These are phyloP conservation scores for Istiophorus platypterus DNA, from an alignment of 2,113 vertebrate species.

Conservation along the genomic window DNA sequence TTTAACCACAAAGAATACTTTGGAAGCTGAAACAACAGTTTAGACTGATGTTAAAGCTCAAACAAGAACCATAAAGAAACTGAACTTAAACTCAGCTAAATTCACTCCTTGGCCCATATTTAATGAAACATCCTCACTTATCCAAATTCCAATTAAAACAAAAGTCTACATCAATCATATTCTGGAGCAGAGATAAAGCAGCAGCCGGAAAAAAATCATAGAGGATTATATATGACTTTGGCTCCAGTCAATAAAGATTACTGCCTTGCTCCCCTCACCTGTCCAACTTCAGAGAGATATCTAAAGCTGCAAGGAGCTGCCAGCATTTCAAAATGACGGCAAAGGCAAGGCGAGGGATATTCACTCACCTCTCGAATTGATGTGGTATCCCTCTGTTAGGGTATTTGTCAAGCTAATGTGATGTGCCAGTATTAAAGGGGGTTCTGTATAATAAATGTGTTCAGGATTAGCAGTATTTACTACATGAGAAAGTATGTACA, in stretches of 20 bases:
- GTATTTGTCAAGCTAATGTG: constrained; percentile 47
- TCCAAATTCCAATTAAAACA: constrained; percentile 61
- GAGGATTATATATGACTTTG: constrained; percentile 62
- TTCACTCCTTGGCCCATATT: constrained; percentile 17
- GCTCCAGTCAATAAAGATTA: constrained; percentile 72
- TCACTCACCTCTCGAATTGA: constrained; percentile 42
- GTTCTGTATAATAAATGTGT: constrained; percentile 23
- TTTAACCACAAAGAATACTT: neutral
- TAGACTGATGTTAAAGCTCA: neutral
- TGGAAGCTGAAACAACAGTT: too few relatives aligned
- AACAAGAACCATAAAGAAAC: constrained; percentile 11
- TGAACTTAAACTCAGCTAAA: neutral
- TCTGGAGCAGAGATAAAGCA: constrained; percentile 47
- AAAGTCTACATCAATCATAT: constrained; percentile 52
- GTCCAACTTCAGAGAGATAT: constrained; percentile 47
- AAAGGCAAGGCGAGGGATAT: constrained; percentile 37
- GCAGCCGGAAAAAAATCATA: constrained; percentile 41
- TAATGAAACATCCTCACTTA: constrained; percentile 24
- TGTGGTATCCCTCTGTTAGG: constrained; percentile 14
- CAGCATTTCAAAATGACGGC: constrained; percentile 35
- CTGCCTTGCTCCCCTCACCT: constrained; percentile 44
- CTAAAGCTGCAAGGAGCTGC: constrained; percentile 56
- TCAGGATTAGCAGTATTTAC: constrained; percentile 26
- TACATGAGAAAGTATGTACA: neutral
- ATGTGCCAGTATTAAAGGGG: constrained; percentile 31